Base-by-base conservation (phyloP, 2,797 vertebrate genomes). In the Otolemur crassicaudatus region DNA sequence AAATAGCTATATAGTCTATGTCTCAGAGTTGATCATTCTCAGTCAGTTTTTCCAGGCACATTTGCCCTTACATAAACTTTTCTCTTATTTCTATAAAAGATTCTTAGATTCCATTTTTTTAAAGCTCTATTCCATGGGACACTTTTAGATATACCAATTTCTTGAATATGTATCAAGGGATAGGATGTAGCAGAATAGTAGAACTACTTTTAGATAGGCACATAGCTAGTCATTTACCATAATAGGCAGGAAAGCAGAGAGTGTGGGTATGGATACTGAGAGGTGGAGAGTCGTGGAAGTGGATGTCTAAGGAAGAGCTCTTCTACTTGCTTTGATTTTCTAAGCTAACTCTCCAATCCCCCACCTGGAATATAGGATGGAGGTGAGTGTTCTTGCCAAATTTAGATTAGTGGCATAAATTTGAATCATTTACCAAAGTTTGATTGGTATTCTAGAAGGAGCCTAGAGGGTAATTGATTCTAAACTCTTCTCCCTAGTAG, bases 11-110 rank as follows among this genome's bases (percentile, higher is more conserved):
- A 56, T 10, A 69, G 23, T 7, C 49, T 70, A 3, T 69, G 8
- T 76, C 60, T 70, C 76, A 49, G n/a, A 77, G 20, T 93, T 89
- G 65, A 84, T 95, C 22, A 63, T 86, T 80, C 53, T 89, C 40
- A 11, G 34, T 84, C 94, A 79, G 16, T 80, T 95, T 97, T 89
- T 43, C 19, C n/a, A 69, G 56, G 22, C 25, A 17, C 12, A n/a
- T 58, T 82, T 27, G 3, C 43, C 67, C 43, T 81, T 77, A 43
- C 1, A 56, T 60, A 85, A 84, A 87, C 77, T 40, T 91, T 95
- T 80, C 49, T 83, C 2, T 70, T 79, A 77, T 70, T 94, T 95
- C 43, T 76, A n/a, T 80, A 76, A 93, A 83, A 12, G 0, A 1
- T 60, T 91, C 29, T 89, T 84, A 23, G 14, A 60, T 80, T 91